A percentile compares a stretch with the other conserved stretches of the same genome.
Conservation (phyloP, 1,140 invertebrate species). For the Phocides pigmalion region DNA sequence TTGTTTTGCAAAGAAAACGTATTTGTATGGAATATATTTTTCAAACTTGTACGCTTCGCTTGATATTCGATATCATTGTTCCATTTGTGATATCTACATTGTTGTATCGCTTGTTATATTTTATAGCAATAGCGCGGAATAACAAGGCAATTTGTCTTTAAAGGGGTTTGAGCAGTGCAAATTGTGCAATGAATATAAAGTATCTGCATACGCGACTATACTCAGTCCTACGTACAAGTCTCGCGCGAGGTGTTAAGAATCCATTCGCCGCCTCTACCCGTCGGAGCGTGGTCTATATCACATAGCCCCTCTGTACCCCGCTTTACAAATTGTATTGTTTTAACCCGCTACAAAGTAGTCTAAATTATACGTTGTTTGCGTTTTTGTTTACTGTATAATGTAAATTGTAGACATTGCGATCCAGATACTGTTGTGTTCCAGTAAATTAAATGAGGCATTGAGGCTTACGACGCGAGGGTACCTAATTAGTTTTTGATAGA, state of each 20-base stretch:
- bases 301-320: not conserved
- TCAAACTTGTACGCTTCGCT: constrained; percentile 12
- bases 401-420: too few species aligned
- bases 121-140: constrained; percentile 24
- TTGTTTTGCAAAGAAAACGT: constrained; percentile 7
- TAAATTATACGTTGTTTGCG: not conserved
- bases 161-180: constrained; percentile 35
- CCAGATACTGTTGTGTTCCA: not conserved
- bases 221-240: not conserved
- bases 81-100: constrained; percentile 21
- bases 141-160: constrained; percentile 33
- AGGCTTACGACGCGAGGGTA: too few species aligned
- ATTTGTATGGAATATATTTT: constrained; percentile 25
- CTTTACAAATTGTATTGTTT: not conserved
- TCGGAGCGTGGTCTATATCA: constrained; percentile 1
- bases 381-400: not conserved
- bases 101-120: constrained; percentile 29
- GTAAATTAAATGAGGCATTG: not conserved
- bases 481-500: too few species aligned
- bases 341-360: not conserved
- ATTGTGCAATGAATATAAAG: constrained; percentile 45
- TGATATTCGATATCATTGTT: constrained; percentile 14
- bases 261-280: constrained; percentile 6
- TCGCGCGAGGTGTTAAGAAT: constrained; percentile 7
- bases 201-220: constrained; percentile 3